Evolutionary conservation across 2,797 vertebrate species (phyloP).

Genomic region (Tokudaia tokunoshimensis): DNA sequence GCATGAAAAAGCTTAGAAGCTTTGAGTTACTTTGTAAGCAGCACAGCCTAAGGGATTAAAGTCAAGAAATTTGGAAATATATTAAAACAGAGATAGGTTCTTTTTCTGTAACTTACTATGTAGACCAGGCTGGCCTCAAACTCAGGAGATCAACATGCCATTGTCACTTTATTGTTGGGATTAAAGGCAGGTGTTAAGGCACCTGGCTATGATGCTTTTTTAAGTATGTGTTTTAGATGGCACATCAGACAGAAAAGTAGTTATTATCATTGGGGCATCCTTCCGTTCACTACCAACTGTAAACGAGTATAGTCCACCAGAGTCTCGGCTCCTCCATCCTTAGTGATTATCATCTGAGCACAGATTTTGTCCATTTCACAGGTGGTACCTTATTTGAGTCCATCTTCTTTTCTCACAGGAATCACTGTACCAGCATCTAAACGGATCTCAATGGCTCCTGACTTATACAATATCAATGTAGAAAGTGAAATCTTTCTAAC

Average conservation of each 20-base stretch:
- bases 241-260: not conserved
- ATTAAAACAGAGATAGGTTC: not conserved
- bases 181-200: not conserved
- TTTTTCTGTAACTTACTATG: not conserved
- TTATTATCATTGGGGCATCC: not conserved
- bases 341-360: not conserved
- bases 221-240: not conserved
- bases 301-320: not conserved
- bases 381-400: not conserved
- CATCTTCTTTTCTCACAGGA: not conserved
- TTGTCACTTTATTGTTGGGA: not conserved
- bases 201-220: not conserved
- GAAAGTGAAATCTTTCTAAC: slow-evolving; percentile 12
- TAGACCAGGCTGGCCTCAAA: not conserved
- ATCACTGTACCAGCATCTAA: slow-evolving; percentile 17
- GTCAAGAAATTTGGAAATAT: not conserved
- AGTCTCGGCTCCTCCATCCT: not conserved
- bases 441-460: not conserved
- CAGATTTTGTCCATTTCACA: not conserved
- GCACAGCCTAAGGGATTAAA: not conserved
- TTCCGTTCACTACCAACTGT: not conserved
- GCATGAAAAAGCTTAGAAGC: not conserved
- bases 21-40: not conserved
- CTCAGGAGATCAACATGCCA: not conserved
- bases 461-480: not conserved